phyloP scores from a whole-genome alignment of 2,797 vertebrate genomes.

The Pantherophis vulpinus region DNA sequence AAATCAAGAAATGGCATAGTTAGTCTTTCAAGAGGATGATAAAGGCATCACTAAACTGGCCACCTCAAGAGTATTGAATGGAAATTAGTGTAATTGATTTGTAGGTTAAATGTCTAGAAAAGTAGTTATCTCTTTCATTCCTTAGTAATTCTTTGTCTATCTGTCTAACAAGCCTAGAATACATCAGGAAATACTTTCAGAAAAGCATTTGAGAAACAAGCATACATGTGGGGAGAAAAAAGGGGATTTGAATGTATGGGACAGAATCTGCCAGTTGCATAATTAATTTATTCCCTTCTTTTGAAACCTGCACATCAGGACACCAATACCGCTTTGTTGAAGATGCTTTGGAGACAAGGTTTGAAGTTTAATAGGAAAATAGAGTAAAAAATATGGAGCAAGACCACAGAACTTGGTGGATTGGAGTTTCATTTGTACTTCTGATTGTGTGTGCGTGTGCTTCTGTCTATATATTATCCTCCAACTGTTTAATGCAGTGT shows the following conservation, averaged over 20 bases:
- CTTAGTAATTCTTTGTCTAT: not conserved
- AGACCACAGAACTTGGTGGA: not conserved
- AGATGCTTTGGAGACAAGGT: not conserved
- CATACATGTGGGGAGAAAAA: not conserved
- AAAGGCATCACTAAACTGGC: not conserved
- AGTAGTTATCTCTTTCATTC: not conserved
- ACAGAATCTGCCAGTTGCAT: not conserved
- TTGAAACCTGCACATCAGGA: not conserved
- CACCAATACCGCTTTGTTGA: not conserved
- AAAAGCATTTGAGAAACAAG: not conserved
- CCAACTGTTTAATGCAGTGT: not conserved
- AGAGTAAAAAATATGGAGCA: not conserved
- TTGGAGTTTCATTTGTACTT: not conserved
- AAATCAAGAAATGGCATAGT: not conserved
- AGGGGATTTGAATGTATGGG: not conserved
- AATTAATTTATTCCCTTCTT: not conserved
- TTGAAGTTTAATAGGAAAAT: not conserved
- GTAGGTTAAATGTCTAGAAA: not conserved
- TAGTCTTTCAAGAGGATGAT: not conserved
- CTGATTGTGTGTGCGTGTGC: not conserved
- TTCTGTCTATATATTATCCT: not conserved
- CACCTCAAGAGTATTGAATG: not conserved
- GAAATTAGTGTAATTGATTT: not conserved
- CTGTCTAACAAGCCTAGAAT: not conserved
- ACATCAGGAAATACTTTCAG: not conserved